phyloP scores from a whole-genome alignment of 2,888 invertebrate genomes.

The Caenorhabditis uteleia region DNA sequence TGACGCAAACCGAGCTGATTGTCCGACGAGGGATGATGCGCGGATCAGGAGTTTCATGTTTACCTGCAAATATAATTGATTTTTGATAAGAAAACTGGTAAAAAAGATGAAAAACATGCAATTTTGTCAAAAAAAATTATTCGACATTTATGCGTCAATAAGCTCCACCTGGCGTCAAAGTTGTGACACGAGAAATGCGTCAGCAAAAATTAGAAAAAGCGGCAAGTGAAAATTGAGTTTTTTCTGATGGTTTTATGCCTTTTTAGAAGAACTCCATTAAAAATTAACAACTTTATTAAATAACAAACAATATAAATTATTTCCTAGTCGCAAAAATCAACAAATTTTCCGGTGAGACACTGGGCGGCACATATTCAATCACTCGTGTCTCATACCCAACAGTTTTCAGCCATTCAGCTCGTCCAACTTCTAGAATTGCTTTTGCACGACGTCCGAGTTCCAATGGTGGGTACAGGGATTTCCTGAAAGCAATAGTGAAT shows the following conservation, averaged over 20 bases:
- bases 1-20: conserved; percentile 27
- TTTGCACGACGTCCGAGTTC: conserved; percentile 57
- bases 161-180: too few species aligned
- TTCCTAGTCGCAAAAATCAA: conserved; percentile 51
- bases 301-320: conserved; percentile 13
- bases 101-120: neutral
- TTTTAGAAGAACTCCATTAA: neutral
- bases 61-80: conserved; percentile 12
- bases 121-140: too few species aligned
- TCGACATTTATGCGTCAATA: too few species aligned
- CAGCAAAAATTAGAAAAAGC: conserved; percentile 4
- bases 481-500: conserved; percentile 13
- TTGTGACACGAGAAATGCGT: neutral
- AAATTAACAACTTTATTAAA: conserved; percentile 4
- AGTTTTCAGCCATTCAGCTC: conserved; percentile 47
- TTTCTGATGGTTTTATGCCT: neutral
- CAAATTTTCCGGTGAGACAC: conserved; percentile 62
- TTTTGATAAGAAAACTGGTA: neutral
- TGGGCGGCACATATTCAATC: conserved; percentile 50
- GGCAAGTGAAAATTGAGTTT: neutral
- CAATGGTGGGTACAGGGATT: conserved; percentile 13
- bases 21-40: conserved; percentile 20
- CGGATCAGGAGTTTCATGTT: conserved; percentile 34
- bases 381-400: conserved; percentile 53
- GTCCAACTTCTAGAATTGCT: conserved; percentile 53